These are phyloP conservation scores for Eremobia ochroleuca DNA, from an alignment of 2,888 invertebrate genomes.

Conservation along the genomic window DNA sequence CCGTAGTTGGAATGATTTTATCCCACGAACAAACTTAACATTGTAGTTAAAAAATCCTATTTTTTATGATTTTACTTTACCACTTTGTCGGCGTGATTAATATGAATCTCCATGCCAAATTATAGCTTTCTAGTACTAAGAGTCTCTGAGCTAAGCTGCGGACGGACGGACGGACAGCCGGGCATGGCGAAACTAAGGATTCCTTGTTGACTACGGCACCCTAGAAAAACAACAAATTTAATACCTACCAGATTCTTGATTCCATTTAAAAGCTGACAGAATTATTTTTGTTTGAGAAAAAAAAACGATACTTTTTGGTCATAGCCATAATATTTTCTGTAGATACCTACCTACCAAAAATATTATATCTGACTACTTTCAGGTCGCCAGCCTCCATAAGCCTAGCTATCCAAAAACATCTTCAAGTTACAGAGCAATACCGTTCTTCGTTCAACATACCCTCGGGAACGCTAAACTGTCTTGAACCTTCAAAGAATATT, in stretches of 20 bases:
- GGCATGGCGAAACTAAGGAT: no score
- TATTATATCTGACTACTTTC: not conserved
- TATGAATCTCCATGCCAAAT: no score
- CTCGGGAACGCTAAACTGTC: constrained; percentile 42
- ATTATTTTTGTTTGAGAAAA: not conserved
- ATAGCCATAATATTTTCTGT: not conserved
- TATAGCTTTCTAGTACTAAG: no score
- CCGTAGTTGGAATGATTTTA: no score
- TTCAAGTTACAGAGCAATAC: constrained; percentile 27
- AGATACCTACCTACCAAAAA: not conserved
- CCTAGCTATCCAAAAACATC: constrained; percentile 23
- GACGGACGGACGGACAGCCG: no score
- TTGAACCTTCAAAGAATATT: constrained; percentile 52
- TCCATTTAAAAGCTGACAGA: not conserved
- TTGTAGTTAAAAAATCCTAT: no score
- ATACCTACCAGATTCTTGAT: not conserved
- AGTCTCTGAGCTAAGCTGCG: no score
- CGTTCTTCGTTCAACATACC: not conserved
- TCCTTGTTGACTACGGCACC: no score
- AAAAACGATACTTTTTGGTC: not conserved
- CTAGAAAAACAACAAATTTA: no score
- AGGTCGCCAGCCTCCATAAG: not conserved
- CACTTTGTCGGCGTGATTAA: no score
- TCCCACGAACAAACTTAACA: no score
- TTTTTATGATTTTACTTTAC: no score